phyloP scores from a whole-genome alignment of 2,888 invertebrate species.

The Drosophila limbata region DNA sequence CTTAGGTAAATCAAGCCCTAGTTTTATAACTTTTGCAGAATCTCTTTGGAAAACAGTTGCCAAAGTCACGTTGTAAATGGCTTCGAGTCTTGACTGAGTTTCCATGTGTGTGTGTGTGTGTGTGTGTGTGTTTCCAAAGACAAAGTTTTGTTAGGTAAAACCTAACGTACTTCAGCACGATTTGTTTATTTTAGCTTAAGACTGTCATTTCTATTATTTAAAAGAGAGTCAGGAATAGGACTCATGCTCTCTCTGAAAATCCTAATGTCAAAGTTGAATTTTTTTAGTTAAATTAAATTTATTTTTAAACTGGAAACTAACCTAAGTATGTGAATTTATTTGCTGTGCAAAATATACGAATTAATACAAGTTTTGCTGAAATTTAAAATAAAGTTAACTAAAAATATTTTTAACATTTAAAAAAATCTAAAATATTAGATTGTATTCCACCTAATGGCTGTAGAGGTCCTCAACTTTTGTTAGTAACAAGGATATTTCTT shows the following conservation, averaged over 20 bases:
- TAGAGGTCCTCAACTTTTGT: background rate
- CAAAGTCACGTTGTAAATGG: constrained; percentile 57
- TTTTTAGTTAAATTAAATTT: no score
- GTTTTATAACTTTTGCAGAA: constrained; percentile 42
- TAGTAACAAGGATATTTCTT: background rate
- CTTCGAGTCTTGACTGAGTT: constrained; percentile 24
- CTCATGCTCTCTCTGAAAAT: background rate
- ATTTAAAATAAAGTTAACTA: no score
- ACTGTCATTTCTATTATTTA: background rate
- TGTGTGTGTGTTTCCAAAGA: background rate
- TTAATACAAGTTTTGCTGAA: no score
- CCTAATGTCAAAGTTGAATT: no score
- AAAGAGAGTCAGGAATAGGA: background rate
- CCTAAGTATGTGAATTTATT: no score
- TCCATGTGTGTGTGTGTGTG: constrained; percentile 2
- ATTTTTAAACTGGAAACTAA: no score
- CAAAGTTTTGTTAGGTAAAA: constrained; percentile 20
- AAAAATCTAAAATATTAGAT: no score
- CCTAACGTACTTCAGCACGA: background rate
- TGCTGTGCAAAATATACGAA: no score
- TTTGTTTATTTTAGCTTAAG: background rate
- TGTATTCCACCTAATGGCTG: background rate
- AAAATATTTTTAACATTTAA: no score
- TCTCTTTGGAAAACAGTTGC: constrained; percentile 32
- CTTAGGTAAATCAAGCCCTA: constrained; percentile 56